Conservation (phyloP, 2,113 vertebrate genomes). For the Octodon degus region DNA sequence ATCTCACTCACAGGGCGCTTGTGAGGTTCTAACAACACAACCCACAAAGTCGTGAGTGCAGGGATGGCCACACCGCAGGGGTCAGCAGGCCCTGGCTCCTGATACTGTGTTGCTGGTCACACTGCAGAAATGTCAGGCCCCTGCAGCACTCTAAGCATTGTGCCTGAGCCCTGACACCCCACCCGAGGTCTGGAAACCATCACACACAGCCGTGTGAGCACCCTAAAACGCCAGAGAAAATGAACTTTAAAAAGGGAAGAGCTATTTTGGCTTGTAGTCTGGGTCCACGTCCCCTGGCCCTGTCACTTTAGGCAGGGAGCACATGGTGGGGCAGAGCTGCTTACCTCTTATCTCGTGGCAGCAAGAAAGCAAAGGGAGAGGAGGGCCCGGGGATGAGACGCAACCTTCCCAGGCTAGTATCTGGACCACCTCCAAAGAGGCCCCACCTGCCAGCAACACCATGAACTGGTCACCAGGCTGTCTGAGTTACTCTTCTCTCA, state of each 20-base stretch:
- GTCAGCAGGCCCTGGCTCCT: background rate
- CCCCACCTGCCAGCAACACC: background rate
- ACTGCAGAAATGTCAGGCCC: background rate
- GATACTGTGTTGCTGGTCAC: rapidly evolving
- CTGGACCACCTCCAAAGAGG: background rate
- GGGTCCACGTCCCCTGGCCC: background rate
- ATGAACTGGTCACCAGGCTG: background rate
- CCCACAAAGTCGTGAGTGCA: rapidly evolving
- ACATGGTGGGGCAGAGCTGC: background rate
- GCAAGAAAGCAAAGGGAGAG: background rate
- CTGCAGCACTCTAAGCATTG: background rate
- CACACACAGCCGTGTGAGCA: background rate
- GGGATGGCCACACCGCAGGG: rapidly evolving
- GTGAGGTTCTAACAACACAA: background rate
- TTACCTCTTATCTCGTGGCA: background rate
- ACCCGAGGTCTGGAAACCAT: background rate
- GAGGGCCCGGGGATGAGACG: background rate
- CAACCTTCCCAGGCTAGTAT: background rate
- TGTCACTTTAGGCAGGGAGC: background rate
- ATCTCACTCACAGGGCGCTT: background rate
- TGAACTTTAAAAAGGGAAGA: background rate
- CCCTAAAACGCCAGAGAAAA: background rate
- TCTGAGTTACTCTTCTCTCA: no score
- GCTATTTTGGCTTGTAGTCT: background rate
- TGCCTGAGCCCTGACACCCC: background rate